Evolutionary conservation across 1,140 invertebrate species (phyloP).

Genomic region (Campodea augens): DNA sequence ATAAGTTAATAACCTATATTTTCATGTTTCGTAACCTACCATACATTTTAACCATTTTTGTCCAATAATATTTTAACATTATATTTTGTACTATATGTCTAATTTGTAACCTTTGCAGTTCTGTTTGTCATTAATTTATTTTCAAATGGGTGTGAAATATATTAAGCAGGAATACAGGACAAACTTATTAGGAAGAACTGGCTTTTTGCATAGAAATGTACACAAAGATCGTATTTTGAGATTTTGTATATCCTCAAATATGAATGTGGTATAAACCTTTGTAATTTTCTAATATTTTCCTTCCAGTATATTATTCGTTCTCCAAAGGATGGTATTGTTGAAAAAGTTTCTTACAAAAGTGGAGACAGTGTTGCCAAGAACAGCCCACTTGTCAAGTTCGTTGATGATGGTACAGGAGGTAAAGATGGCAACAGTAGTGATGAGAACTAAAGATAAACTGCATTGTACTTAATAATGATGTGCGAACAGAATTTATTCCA

Average conservation of each 20-base stretch:
- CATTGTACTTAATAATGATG: no score
- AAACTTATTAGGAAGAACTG: not conserved
- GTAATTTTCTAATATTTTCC: no score
- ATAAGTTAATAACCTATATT: no score
- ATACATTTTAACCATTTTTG: no score
- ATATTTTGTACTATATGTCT: no score
- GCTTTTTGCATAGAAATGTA: not conserved
- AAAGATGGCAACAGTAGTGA: no score
- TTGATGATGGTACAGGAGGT: no score
- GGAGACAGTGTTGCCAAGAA: slow-evolving; percentile 75
- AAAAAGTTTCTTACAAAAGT: slow-evolving; percentile 44
- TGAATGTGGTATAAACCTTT: no score
- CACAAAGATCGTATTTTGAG: not conserved
- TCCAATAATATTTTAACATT: no score
- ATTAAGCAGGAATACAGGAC: not conserved
- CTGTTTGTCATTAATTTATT: not conserved
- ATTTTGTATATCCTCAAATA: not conserved
- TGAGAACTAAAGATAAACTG: no score
- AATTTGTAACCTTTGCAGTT: not conserved
- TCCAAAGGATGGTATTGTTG: slow-evolving; percentile 48
- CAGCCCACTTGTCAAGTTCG: slow-evolving; percentile 33
- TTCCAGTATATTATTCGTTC: slow-evolving; percentile 66
- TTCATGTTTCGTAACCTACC: no score
- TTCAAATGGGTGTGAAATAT: not conserved
- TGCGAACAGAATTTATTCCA: no score